Base-by-base conservation (phyloP, 2,113 vertebrate genomes). In the Scomber colias region DNA sequence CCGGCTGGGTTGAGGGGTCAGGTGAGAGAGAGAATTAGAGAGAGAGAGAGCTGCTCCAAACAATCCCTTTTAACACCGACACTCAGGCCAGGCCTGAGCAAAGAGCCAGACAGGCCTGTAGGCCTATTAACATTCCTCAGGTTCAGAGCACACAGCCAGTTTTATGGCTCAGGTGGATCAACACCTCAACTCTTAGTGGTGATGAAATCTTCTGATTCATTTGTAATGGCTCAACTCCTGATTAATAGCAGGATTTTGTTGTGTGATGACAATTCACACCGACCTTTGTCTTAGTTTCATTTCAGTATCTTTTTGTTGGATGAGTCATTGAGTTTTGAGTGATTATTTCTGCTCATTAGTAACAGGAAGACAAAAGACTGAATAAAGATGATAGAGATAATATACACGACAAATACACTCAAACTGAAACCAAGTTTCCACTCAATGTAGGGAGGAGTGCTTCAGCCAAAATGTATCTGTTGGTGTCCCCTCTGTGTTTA, bases 111-210 rank as follows among this genome's bases (percentile, higher is more conserved):
- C 53, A 56, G 79, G 55, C 73, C 16, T 17, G 24, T 17, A 35
- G 80, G 77, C 82, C 87, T 79, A 84, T 88, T 89, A 87, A 84
- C 71, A 89, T 90, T 92, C 89, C 84, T 88, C 75, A 69, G 79
- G 71, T 81, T 89, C 64, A 77, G 57, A 75, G 62, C 73, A 49
- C 49, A 40, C 50, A 66, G 59, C 15, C 69, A 48, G 46, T 45
- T 49, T 46, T 50, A 76, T 49, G 55, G 70, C 50, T 68, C 77
- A 84, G 85, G 83, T 88, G 67, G 72, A 81, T 83, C 75, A 81
- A 66, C 77, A 76, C 53, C 53, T 79, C 55, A 56, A 76, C 46
- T 71, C 49, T 30, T 21, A 35, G 60, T 4, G 3, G 8, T 44
- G 48, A 65, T 59, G 16, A 62, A 35, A n/a, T 66, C 49, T 44